phyloP scores from a whole-genome alignment of 2,888 invertebrate genomes.

The Cryptus viduatorius region DNA sequence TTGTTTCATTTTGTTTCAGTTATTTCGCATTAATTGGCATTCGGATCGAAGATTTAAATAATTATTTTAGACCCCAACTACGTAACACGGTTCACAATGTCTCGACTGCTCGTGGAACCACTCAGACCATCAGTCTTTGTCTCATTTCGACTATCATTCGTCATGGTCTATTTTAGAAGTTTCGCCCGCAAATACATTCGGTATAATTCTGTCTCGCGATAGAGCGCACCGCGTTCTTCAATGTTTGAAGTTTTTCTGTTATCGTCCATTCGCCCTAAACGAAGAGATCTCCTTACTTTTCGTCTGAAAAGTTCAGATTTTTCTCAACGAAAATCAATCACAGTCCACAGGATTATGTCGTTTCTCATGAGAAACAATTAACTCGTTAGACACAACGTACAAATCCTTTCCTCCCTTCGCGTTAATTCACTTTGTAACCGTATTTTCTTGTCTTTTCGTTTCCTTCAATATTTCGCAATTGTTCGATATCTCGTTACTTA shows the following conservation, averaged over 20 bases:
- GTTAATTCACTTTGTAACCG: conserved; percentile 27
- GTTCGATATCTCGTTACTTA: conserved; percentile 39
- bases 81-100: conserved; percentile 38
- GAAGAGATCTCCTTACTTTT: conserved; percentile 8
- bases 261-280: background rate
- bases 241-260: conserved; percentile 15
- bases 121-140: conserved; percentile 82
- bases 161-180: conserved; percentile 78
- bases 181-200: conserved; percentile 36
- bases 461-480: conserved; percentile 11
- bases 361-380: conserved; percentile 42
- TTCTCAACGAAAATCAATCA: conserved; percentile 60
- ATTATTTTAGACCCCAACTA: conserved; percentile 22
- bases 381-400: conserved; percentile 32
- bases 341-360: conserved; percentile 52
- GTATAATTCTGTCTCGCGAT: conserved; percentile 35
- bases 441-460: conserved; percentile 33
- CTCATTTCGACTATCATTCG: conserved; percentile 80
- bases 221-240: background rate
- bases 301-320: conserved; percentile 8
- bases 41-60: conserved; percentile 50
- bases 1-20: conserved; percentile 10
- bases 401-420: conserved; percentile 29
- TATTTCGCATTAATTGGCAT: conserved; percentile 39
- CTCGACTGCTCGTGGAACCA: conserved; percentile 55